A percentile compares a stretch with the other conserved stretches of the same genome.
Evolutionary conservation across 2,797 vertebrate species (phyloP).

Genomic region (Chloroceryle amazona): DNA sequence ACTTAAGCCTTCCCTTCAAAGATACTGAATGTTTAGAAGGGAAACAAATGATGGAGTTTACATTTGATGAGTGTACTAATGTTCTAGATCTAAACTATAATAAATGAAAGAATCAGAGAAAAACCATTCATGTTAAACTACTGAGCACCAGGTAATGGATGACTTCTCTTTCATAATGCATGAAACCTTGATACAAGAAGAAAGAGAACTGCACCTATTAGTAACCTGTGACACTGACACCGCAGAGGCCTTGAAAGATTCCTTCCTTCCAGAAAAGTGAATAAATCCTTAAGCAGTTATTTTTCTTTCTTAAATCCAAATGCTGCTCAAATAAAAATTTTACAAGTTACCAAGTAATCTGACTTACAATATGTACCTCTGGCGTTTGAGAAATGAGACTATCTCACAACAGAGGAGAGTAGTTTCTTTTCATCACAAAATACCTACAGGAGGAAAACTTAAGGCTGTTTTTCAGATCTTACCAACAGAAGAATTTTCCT

Average conservation of each 20-base stretch:
- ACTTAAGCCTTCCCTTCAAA: conserved; percentile 24
- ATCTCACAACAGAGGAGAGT: background rate
- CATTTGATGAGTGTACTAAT: background rate
- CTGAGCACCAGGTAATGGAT: background rate
- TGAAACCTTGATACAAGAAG: background rate
- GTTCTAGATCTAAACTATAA: background rate
- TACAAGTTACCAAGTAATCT: background rate
- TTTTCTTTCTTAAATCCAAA: background rate
- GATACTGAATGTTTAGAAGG: background rate
- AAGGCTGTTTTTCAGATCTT: background rate
- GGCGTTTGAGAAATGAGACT: background rate
- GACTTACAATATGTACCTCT: background rate
- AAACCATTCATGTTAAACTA: background rate
- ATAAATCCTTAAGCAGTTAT: background rate
- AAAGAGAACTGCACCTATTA: background rate
- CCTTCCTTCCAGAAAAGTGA: background rate
- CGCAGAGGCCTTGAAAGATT: background rate
- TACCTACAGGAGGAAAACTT: background rate
- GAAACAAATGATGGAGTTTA: background rate
- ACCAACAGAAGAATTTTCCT: background rate
- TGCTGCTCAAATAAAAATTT: background rate
- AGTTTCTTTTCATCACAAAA: background rate
- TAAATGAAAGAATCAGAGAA: background rate
- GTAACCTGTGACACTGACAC: background rate
- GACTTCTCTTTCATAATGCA: background rate